phyloP scores from a whole-genome alignment of 92 coral and sea anemone genomes.

The Meandrina meandrites region DNA sequence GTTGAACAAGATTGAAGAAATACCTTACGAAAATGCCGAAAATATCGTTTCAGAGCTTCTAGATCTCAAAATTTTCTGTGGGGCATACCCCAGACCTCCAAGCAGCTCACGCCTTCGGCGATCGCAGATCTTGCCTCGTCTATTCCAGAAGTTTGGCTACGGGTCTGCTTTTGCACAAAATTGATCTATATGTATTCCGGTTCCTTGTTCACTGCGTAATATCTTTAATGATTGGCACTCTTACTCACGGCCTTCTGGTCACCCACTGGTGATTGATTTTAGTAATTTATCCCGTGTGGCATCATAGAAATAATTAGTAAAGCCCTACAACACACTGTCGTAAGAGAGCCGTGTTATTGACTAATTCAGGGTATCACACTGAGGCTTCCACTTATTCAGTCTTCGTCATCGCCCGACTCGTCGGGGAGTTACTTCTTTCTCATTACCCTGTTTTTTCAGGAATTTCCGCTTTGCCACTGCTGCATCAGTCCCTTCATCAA shows the following conservation, averaged over 20 bases:
- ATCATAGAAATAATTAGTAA: neutral
- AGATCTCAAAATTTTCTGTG: no score
- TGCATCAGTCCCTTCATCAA: neutral
- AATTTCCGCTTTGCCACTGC: neutral
- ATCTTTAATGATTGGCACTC: neutral
- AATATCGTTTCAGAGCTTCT: no score
- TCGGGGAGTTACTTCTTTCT: neutral
- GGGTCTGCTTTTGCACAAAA: no score
- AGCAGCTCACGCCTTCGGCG: no score
- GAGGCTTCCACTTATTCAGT: neutral
- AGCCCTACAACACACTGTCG: neutral
- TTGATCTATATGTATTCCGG: no score
- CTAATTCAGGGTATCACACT: neutral
- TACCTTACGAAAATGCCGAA: no score
- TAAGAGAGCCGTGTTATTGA: neutral
- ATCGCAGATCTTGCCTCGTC: no score
- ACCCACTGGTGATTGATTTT: neutral
- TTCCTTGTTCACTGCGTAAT: neutral
- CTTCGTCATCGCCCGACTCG: neutral
- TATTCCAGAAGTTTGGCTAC: no score
- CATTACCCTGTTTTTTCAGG: neutral
- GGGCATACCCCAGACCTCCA: no score
- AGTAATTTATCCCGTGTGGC: constrained; percentile 4
- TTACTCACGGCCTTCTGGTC: neutral
- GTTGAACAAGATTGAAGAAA: no score